These are phyloP conservation scores for Drosophila eugracilis DNA, from an alignment of 1,140 invertebrate genomes.

Conservation along the genomic window DNA sequence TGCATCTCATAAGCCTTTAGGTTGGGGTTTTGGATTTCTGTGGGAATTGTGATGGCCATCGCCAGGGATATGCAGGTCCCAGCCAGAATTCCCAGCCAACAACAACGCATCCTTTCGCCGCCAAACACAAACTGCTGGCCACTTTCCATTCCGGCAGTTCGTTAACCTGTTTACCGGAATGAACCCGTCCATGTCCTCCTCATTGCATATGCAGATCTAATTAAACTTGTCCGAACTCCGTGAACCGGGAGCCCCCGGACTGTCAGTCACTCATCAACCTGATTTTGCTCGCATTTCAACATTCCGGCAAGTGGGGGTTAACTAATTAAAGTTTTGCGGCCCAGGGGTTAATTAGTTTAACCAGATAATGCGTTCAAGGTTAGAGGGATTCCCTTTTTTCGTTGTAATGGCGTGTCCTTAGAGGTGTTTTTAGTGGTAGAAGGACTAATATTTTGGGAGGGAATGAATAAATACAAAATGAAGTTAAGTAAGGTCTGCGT, in stretches of 20 bases:
- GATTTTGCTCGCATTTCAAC: slow-evolving; percentile 54
- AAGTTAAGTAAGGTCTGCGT: no score
- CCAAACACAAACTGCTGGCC: slow-evolving; percentile 16
- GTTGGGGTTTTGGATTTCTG: no score
- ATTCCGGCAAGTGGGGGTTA: slow-evolving; percentile 16
- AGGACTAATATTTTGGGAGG: no score
- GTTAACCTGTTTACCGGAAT: slow-evolving; percentile 47
- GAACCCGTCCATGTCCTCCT: slow-evolving; percentile 3
- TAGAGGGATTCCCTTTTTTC: slow-evolving; percentile 6
- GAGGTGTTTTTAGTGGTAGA: not conserved
- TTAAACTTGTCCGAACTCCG: slow-evolving; percentile 65
- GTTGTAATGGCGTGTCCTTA: not conserved
- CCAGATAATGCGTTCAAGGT: slow-evolving; percentile 40
- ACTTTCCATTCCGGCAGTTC: slow-evolving; percentile 13
- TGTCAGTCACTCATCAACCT: slow-evolving; percentile 46
- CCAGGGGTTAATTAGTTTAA: slow-evolving; percentile 24
- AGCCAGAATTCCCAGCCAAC: slow-evolving; percentile 12
- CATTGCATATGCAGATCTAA: slow-evolving; percentile 78
- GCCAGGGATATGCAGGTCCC: slow-evolving; percentile 13
- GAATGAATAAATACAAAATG: no score
- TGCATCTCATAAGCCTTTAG: slow-evolving; percentile 36
- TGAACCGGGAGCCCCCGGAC: slow-evolving; percentile 20
- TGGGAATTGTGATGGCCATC: not conserved
- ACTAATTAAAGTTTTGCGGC: slow-evolving; percentile 34
- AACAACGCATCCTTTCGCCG: slow-evolving; percentile 47